Evolutionary conservation across 2,797 vertebrate genomes (phyloP), one percentile per base, ranked within the genome.

Genomic region (Macropodus opercularis): DNA sequence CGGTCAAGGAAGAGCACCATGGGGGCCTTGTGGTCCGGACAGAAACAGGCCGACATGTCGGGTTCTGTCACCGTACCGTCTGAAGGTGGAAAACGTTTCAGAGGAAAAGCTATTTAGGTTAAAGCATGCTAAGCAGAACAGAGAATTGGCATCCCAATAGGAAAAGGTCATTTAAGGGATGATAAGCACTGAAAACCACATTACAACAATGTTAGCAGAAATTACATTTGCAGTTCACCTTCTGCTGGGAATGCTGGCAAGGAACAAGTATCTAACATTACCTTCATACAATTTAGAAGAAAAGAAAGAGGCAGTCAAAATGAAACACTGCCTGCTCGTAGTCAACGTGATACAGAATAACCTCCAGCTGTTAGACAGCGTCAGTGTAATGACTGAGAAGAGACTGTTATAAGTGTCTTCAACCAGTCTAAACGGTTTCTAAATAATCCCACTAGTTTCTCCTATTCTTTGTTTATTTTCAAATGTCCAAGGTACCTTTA

Each of bases 1-100:
- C 98, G 93, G 63, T 99, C 98, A 88, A 99, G 90, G 85, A 99
- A 99, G 35, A 98, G 95, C 83, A 99, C 98, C 96, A 99, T 99
- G 56, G 98, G 92, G 39, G 96, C 94, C 88, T 99, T 99, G 88
- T 99, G 98, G 83, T 99, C 98, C 26, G 98, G 98, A 76, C 96
- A 98, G 92, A 99, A 98, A 79, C 72, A 94, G 79, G 97, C 95
- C 2, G 95, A 93, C 98, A 99, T 95, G 65, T 98, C 94, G 0
- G 97, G 97, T 67, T 99, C 96, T 0, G 88, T 95, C 75, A 99
- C 91, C 3, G 94, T 91, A 49, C 97, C 97, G 79, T 99, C 98
- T 99, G 88, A 49, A 81, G 71, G 48, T 61, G 23, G 39, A 66
- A 63, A 38, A 21, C 35, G 72, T n/a, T 46, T 41, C 8, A 44